These are phyloP conservation scores for Redunca redunca DNA, from an alignment of 2,113 vertebrate species.

Conservation along the genomic window DNA sequence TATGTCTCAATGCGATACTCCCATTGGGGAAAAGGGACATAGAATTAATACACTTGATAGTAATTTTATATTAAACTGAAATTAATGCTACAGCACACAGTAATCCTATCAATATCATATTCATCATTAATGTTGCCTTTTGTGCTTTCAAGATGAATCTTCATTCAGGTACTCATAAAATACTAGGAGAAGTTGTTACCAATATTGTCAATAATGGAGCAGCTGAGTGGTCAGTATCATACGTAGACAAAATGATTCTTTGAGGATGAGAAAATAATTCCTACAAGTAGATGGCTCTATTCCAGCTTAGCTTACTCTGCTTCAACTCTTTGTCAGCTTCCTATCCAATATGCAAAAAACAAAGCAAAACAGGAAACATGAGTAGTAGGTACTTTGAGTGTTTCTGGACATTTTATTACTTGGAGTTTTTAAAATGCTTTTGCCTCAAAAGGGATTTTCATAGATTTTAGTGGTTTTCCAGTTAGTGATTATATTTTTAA, in stretches of 20 bases:
- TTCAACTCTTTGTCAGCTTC: neutral
- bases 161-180: neutral
- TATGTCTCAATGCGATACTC: neutral
- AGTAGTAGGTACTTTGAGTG: neutral
- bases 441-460: slow-evolving; percentile 52
- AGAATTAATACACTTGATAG: neutral
- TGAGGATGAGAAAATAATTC: neutral
- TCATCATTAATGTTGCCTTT: neutral
- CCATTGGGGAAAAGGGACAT: neutral
- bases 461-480: slow-evolving; percentile 45
- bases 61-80: neutral
- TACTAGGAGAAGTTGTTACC: neutral
- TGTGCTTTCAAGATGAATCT: neutral
- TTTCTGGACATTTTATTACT: neutral
- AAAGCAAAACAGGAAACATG: neutral
- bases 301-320: neutral
- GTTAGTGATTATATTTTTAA: slow-evolving; percentile 30
- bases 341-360: neutral
- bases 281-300: neutral
- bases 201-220: neutral
- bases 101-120: neutral
- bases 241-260: neutral
- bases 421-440: neutral
- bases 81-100: neutral
- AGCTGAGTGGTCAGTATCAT: neutral